Evolutionary conservation across 2,113 vertebrate species (phyloP).

Genomic region (Aegotheles bennettii): DNA sequence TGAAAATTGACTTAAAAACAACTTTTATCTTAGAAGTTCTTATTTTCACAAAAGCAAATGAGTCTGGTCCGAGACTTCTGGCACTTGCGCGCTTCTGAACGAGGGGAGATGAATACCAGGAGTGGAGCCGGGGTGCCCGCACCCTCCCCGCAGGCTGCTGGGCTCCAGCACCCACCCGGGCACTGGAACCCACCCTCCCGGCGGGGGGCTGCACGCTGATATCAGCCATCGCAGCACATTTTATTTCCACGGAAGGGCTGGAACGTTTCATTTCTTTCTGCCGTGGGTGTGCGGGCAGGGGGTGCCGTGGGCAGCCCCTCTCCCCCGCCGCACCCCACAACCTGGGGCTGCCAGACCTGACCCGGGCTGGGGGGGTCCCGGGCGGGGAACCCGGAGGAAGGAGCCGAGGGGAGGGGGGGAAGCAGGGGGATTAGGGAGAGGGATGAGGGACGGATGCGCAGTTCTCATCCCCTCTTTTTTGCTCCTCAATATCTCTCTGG

Average conservation of each 20-base stretch:
- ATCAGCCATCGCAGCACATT: accelerated
- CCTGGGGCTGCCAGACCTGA: not conserved
- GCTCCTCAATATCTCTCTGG: not conserved
- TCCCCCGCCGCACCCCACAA: too few species aligned
- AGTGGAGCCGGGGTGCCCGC: not conserved
- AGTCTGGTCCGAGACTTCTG: not conserved
- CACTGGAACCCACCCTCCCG: accelerated
- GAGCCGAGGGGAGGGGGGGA: not conserved
- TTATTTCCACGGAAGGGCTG: not conserved
- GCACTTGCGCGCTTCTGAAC: accelerated
- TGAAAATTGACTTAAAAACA: not conserved
- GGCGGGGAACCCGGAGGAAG: not conserved
- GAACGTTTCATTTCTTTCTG: accelerated
- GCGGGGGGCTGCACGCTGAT: not conserved
- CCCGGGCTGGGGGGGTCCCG: not conserved
- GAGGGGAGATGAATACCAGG: accelerated
- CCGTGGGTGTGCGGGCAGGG: not conserved
- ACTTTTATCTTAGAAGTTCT: not conserved
- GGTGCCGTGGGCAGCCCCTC: not conserved
- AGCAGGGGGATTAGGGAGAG: too few species aligned
- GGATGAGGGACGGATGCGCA: too few species aligned
- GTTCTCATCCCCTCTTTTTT: not conserved
- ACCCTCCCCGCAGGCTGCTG: not conserved
- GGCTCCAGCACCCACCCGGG: not conserved
- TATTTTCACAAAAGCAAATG: not conserved